Base-by-base conservation (phyloP, 2,113 vertebrate genomes). In the Engystomops pustulosus region DNA sequence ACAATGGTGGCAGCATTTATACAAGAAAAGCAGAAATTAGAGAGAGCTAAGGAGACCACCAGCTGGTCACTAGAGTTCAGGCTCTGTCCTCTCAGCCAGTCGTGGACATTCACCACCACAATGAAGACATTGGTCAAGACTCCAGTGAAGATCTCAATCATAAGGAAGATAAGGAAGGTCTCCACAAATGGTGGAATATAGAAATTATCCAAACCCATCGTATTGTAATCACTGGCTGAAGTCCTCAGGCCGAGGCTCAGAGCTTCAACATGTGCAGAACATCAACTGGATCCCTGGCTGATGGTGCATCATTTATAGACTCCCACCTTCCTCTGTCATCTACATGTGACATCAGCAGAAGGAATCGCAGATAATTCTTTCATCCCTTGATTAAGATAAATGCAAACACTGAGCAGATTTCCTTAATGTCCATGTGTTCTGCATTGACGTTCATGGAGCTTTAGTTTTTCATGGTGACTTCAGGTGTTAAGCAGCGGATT, bases 41-140 rank as follows among this genome's bases (percentile, higher is more conserved):
- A 84, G 20, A 84, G n/a, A 17, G 71, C 81, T 20, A 84, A 44
- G n/a, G 81, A 62, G 3, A 84, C 58, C 30, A 84, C 51, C 18
- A 77, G 17, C 1, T 67, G 41, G n/a, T 84, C 81, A 27, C 71
- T 67, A 1, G 81, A 65, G 58, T 68, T 84, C 58, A 77, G 20
- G n/a, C 27, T 27, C 41, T 30, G 71, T 6, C 81, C 55, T 20
- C 47, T 68, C 7, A 77, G 62, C 81, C 81, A 84, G 20, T 44
- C 55, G 5, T n/a, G 27, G 18, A 77, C 0, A 77, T 76, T 84
- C 8, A 76, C 38, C 11, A 49, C 15, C 20, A 84, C 11, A 20
- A 84, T 84, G 18, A 84, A 84, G 41, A 34, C 41, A 36, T 84
- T 84, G 44, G 41, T 77, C 8, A 77, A 20, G 6, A 51, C 25